Percentiles rank a stretch among this genome's conserved stretches.
phyloP scores from a whole-genome alignment of 2,888 invertebrate species.

The Noctua fimbriata region DNA sequence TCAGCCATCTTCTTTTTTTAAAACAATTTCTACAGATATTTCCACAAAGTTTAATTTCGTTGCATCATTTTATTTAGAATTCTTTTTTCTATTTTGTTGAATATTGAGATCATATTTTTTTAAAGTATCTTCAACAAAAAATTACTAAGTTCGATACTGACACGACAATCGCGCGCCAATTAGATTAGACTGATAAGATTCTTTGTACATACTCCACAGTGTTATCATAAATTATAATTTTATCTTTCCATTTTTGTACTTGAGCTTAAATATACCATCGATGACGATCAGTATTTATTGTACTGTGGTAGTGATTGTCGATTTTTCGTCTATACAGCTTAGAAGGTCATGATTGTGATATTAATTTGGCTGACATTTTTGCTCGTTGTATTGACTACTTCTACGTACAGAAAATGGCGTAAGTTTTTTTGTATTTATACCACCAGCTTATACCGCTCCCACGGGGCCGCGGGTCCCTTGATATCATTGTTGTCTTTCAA shows the following conservation, averaged over 20 bases:
- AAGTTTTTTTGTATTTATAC: slow-evolving; percentile 24
- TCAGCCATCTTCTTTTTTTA: not conserved
- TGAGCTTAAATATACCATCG: slow-evolving; percentile 17
- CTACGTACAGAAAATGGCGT: slow-evolving; percentile 47
- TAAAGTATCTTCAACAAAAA: slow-evolving; percentile 5
- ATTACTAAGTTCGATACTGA: not conserved
- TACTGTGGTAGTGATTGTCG: slow-evolving; percentile 24
- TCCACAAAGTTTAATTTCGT: not conserved
- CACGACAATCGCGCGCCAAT: slow-evolving; percentile 25
- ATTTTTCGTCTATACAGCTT: not conserved
- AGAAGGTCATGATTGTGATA: slow-evolving; percentile 34
- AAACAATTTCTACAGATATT: not conserved
- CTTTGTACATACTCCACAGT: not conserved
- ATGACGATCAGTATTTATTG: slow-evolving; percentile 32
- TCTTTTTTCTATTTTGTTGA: not conserved
- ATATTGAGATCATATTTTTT: not conserved
- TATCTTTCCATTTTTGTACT: slow-evolving; percentile 38
- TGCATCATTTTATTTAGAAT: not conserved
- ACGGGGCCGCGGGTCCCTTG: no score
- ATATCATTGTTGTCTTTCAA: not conserved
- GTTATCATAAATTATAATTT: slow-evolving; percentile 52
- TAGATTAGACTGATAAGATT: slow-evolving; percentile 45
- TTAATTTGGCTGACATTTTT: slow-evolving; percentile 39
- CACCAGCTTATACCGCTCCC: not conserved
- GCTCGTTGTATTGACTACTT: slow-evolving; percentile 16